A percentile compares a stretch with the other conserved stretches of the same genome.
These are phyloP conservation scores for Entosphenus tridentatus DNA, from an alignment of 2,113 vertebrate species.

Conservation along the genomic window DNA sequence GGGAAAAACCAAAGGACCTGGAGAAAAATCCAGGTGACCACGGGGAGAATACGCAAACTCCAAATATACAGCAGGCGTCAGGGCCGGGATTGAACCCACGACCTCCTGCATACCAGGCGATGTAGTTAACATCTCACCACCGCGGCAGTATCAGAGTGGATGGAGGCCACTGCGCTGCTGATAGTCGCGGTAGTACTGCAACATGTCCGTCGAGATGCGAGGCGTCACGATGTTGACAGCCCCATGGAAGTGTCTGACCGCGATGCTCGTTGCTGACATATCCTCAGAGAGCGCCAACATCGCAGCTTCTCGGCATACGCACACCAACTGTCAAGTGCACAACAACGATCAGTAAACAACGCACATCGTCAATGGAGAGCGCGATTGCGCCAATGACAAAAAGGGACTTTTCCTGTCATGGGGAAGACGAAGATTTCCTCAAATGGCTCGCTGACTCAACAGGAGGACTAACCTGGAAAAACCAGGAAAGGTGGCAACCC, in stretches of 20 bases:
- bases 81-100: no score
- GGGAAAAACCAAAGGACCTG: no score
- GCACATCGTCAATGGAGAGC: neutral
- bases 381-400: neutral
- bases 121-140: neutral
- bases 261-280: slow-evolving; percentile 35
- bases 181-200: slow-evolving; percentile 50
- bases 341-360: slow-evolving; percentile 7
- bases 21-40: no score
- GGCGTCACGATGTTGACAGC: slow-evolving; percentile 46
- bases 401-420: neutral
- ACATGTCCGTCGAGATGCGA: slow-evolving; percentile 50
- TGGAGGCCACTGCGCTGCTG: slow-evolving; percentile 38
- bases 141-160: slow-evolving; percentile 22
- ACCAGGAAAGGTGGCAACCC: neutral
- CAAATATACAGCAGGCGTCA: no score
- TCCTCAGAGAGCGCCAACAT: slow-evolving; percentile 71
- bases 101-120: no score
- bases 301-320: slow-evolving; percentile 71
- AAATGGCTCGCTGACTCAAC: neutral
- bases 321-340: slow-evolving; percentile 38
- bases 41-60: no score
- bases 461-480: neutral
- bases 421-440: neutral
- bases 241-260: slow-evolving; percentile 33